Percentiles rank a stretch among this genome's conserved stretches.
Conservation (phyloP, 2,888 invertebrate genomes). For the Agrilus biguttatus region DNA sequence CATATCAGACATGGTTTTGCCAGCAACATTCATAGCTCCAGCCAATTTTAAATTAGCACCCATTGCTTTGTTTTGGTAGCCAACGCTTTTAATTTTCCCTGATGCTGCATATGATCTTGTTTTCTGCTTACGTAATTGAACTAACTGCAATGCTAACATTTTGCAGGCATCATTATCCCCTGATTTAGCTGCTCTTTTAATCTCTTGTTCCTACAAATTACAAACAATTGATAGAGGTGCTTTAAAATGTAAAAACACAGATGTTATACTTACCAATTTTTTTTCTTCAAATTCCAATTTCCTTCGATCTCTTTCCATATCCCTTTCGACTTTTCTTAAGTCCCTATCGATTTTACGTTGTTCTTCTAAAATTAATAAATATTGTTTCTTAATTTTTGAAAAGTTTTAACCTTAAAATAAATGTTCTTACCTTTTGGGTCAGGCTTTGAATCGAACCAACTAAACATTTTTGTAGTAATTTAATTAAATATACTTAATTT, state of each 20-base stretch:
- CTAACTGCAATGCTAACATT: constrained; percentile 77
- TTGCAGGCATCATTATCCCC: constrained; percentile 75
- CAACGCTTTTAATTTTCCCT: constrained; percentile 65
- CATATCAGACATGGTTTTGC: constrained; percentile 79
- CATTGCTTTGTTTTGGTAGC: constrained; percentile 79
- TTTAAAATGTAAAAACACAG: neutral
- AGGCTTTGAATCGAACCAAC: constrained; percentile 25
- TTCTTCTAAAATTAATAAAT: constrained; percentile 47
- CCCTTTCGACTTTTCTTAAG: constrained; percentile 65
- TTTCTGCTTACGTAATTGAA: constrained; percentile 79
- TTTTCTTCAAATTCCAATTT: constrained; percentile 80
- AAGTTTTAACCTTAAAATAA: neutral
- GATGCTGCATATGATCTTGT: constrained; percentile 66
- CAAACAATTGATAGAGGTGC: constrained; percentile 3
- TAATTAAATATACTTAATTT: too few species aligned
- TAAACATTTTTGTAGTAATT: constrained; percentile 12
- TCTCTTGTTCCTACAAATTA: constrained; percentile 60
- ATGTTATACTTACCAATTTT: constrained; percentile 55
- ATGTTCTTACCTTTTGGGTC: constrained; percentile 28
- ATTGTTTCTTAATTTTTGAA: constrained; percentile 1
- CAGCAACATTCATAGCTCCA: constrained; percentile 75
- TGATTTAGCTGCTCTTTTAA: constrained; percentile 75
- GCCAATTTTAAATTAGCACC: constrained; percentile 78
- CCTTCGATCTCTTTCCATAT: constrained; percentile 68
- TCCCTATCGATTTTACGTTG: constrained; percentile 70